These are phyloP conservation scores for Homarus gammarus DNA, from an alignment of 2,888 invertebrate genomes.

Conservation along the genomic window DNA sequence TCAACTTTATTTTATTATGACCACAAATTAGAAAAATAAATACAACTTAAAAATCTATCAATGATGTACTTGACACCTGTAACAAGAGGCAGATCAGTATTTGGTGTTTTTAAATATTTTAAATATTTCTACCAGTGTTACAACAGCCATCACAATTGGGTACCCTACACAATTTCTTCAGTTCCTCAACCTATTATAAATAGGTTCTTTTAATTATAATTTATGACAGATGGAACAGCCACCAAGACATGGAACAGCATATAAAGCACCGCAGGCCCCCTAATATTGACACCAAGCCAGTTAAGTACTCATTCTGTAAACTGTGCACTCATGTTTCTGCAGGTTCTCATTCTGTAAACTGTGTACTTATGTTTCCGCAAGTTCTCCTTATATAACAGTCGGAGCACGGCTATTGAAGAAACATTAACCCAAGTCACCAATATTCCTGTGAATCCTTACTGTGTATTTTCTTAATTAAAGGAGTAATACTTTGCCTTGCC, in stretches of 20 bases:
- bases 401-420: too few relatives aligned
- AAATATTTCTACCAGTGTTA: neutral
- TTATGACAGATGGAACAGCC: neutral
- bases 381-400: too few relatives aligned
- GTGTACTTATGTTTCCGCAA: too few relatives aligned
- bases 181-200: neutral
- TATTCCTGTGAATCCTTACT: too few relatives aligned
- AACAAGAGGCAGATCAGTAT: slow-evolving; percentile 13
- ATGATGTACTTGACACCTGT: slow-evolving; percentile 34
- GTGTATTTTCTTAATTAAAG: too few relatives aligned
- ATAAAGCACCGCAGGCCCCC: neutral
- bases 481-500: too few relatives aligned
- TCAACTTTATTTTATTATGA: slow-evolving; percentile 5
- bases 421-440: too few relatives aligned
- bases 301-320: neutral
- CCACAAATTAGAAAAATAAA: slow-evolving; percentile 55
- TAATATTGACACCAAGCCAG: neutral
- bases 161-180: neutral
- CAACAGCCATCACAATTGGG: neutral
- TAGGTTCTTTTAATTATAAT: neutral
- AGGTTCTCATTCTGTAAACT: too few relatives aligned
- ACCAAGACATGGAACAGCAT: neutral
- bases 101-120: neutral
- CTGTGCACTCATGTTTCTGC: neutral
- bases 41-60: slow-evolving; percentile 24